A percentile compares a stretch with the other conserved stretches of the same genome.
Evolutionary conservation across 64 coral and sea anemone genomes (phyloP).

Genomic region (Montipora cactus): DNA sequence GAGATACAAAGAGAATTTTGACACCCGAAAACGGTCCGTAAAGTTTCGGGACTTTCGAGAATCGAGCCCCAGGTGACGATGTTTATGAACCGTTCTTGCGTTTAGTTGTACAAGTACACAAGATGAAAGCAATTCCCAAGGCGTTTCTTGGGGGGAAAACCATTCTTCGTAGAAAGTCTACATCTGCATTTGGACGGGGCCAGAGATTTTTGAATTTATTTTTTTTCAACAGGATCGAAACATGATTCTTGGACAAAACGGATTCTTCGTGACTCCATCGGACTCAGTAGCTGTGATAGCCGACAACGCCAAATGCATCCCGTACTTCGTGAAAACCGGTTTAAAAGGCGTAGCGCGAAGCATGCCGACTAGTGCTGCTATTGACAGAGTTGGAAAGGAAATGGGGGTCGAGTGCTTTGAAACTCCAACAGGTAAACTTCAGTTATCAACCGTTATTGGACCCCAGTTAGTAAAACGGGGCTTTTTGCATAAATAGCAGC

Average conservation of each 20-base stretch:
- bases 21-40: no score
- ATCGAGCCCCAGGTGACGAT: no score
- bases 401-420: constrained; percentile 91
- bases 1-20: no score
- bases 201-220: background rate
- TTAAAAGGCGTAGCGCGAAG: constrained; percentile 92
- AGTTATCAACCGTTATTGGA: background rate
- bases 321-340: constrained; percentile 87
- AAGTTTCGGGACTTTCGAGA: no score
- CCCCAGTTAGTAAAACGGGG: no score
- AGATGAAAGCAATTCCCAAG: no score
- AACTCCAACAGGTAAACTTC: constrained; percentile 78
- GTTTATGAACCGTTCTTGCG: no score
- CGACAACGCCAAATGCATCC: constrained; percentile 85
- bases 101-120: no score
- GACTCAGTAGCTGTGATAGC: constrained; percentile 99
- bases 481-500: no score
- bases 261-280: constrained; percentile 96
- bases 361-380: constrained; percentile 96
- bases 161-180: no score
- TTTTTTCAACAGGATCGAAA: constrained; percentile 92
- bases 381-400: constrained; percentile 92
- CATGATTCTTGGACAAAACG: constrained; percentile 98
- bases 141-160: no score
- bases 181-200: no score